Evolutionary conservation across 30 jellyfish, hydroid and myxozoan genomes (phyloP), one percentile per base, ranked within the genome.

Genomic region (Catostylus mosaicus): DNA sequence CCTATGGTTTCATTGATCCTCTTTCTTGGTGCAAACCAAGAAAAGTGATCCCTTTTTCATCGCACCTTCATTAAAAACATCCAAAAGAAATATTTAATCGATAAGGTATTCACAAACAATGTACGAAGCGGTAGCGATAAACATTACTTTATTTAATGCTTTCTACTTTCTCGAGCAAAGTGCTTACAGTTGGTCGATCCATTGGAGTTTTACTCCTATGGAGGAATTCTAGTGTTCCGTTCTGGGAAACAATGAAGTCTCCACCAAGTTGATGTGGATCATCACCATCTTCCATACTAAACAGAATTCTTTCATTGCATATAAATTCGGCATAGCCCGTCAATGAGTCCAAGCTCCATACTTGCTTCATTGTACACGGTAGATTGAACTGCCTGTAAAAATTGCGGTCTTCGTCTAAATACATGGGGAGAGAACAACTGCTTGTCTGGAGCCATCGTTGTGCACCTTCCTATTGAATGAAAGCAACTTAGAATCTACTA

Each of bases 201-300:
- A 59, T 33, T 16, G 96, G 97, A 6, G 83, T 46, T 66, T 66
- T 67, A 59, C 96, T 82, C 6, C 95, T 75, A 86, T 92, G 89
- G 1, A 86, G 40, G 27, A 86, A 38, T 38, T 62, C 36, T 9
- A 92, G 23, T 5, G 14, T 68, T 24, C 95, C 97, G 3, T 82
- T 24, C 12, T 57, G 30, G 40, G 64, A 63, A 16, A 92, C 63
- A 71, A 92, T 57, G 34, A 92, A 87, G 62, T 92, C 95, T 7
- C 98, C 98, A 1, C 96, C 98, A 65, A 92, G 96, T 82, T 92
- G 96, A 68, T 92, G 96, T 12, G 96, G 96, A 67, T 92, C 98
- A 71, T 92, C 98, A 1, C 57, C 83, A 19, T 85, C 97, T 38
- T 71, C 95, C 83, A 83, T 47, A 0, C 84, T 70, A 61, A 27